These are phyloP conservation scores for Clarias batrachus DNA, from an alignment of 2,113 vertebrate species.

Conservation along the genomic window DNA sequence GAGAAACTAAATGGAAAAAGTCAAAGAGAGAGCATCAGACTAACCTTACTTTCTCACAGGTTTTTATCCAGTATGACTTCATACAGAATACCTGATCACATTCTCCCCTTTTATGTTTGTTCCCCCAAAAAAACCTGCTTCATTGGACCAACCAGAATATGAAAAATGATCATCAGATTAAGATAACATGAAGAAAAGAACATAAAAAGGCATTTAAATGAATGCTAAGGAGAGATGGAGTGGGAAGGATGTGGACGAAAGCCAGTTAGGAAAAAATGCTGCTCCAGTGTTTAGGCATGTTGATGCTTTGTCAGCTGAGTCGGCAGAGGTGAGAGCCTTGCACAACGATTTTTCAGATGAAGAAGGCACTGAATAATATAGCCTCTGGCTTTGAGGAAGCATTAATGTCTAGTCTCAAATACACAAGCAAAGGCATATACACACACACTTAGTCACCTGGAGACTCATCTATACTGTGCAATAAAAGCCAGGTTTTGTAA, in stretches of 20 bases:
- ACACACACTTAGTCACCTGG: slow-evolving; percentile 23
- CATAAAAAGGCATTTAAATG: background rate
- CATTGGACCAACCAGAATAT: slow-evolving; percentile 44
- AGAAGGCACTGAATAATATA: background rate
- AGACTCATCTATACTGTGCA: slow-evolving; percentile 51
- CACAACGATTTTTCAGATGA: background rate
- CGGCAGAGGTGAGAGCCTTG: background rate
- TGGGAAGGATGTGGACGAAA: background rate
- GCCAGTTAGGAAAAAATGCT: background rate
- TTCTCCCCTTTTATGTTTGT: slow-evolving; percentile 45
- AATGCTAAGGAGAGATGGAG: background rate
- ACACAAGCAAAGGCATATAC: background rate
- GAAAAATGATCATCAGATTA: slow-evolving; percentile 15
- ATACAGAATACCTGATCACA: slow-evolving; percentile 46
- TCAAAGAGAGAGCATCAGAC: background rate
- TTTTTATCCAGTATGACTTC: slow-evolving; percentile 21
- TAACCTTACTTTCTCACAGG: background rate
- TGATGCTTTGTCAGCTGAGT: slow-evolving; percentile 5
- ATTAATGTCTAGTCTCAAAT: slow-evolving; percentile 14
- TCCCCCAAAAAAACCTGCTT: slow-evolving; percentile 55
- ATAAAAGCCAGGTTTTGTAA: slow-evolving; percentile 37
- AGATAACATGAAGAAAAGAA: background rate
- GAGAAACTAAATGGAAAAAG: slow-evolving; percentile 38
- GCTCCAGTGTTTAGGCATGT: background rate
- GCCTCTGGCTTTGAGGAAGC: slow-evolving; percentile 7